Percentiles rank a stretch among this genome's conserved stretches.
phyloP scores from a whole-genome alignment of 2,888 invertebrate species.

The Chloroclysta siterata region DNA sequence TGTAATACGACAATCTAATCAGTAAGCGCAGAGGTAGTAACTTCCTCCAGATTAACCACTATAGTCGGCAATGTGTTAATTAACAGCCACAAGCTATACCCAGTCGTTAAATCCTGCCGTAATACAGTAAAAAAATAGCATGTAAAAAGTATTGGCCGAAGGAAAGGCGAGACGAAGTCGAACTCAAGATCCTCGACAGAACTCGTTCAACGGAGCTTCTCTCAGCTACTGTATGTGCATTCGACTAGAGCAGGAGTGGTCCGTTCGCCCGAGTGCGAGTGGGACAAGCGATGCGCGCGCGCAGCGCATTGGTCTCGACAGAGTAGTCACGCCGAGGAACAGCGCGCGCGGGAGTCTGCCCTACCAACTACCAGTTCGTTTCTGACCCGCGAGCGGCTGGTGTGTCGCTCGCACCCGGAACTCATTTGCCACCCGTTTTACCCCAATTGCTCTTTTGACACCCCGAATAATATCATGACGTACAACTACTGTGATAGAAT shows the following conservation, averaged over 20 bases:
- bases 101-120: conserved; percentile 67
- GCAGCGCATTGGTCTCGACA: conserved; percentile 72
- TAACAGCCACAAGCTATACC: conserved; percentile 66
- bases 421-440: conserved; percentile 72
- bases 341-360: conserved; percentile 64
- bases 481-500: conserved; percentile 61
- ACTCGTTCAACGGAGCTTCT: conserved; percentile 77
- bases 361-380: conserved; percentile 69
- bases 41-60: conserved; percentile 53
- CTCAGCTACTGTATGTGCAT: conserved; percentile 74
- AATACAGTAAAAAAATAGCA: conserved; percentile 73
- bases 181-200: conserved; percentile 75
- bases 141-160: conserved; percentile 69
- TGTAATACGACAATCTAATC: conserved; percentile 24
- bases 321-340: conserved; percentile 61
- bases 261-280: conserved; percentile 36
- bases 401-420: conserved; percentile 68
- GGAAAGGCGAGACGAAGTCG: conserved; percentile 74
- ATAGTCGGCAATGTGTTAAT: conserved; percentile 67
- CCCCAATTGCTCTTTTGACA: conserved; percentile 64
- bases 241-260: conserved; percentile 46
- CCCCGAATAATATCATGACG: conserved; percentile 71
- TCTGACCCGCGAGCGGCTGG: conserved; percentile 75
- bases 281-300: conserved; percentile 62
- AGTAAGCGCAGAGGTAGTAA: conserved; percentile 32